Evolutionary conservation across 2,113 vertebrate species (phyloP).

Genomic region (Tragulus kanchil): DNA sequence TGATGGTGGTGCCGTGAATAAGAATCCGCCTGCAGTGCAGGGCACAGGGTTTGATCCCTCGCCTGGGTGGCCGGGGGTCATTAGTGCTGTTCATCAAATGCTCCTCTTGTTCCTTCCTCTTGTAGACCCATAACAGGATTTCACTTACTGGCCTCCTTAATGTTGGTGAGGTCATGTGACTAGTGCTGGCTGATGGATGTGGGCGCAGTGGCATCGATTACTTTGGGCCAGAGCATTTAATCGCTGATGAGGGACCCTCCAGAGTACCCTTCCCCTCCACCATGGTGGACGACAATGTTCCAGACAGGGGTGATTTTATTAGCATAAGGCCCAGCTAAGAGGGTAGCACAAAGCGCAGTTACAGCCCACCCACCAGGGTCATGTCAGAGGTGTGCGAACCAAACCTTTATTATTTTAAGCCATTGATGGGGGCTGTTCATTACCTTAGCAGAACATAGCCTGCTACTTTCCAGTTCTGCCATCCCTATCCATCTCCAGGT

Average conservation of each 20-base stretch:
- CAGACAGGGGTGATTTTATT: not conserved
- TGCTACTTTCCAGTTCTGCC: not conserved
- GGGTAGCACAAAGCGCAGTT: not conserved
- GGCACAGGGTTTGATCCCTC: too few species aligned
- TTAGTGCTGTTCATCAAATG: not conserved
- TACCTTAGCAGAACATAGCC: not conserved
- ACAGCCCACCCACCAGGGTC: not conserved
- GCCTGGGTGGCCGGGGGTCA: not conserved
- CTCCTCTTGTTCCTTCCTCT: not conserved
- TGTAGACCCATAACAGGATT: not conserved
- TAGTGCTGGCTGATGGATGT: not conserved
- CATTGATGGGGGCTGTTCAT: not conserved
- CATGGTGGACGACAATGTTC: fast-evolving
- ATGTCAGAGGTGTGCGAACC: not conserved
- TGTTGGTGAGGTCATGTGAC: not conserved
- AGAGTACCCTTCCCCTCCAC: not conserved
- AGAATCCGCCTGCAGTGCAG: too few species aligned
- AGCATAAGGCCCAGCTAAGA: not conserved
- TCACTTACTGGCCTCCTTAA: not conserved
- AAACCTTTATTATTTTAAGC: not conserved
- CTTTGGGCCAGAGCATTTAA: not conserved
- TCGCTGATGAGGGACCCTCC: not conserved
- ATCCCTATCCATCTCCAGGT: not conserved
- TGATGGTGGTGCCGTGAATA: too few species aligned
- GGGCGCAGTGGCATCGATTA: not conserved